Percentiles rank a stretch among this genome's conserved stretches.
These are phyloP conservation scores for Serripes groenlandicus DNA, from an alignment of 2,888 invertebrate genomes.

Conservation along the genomic window DNA sequence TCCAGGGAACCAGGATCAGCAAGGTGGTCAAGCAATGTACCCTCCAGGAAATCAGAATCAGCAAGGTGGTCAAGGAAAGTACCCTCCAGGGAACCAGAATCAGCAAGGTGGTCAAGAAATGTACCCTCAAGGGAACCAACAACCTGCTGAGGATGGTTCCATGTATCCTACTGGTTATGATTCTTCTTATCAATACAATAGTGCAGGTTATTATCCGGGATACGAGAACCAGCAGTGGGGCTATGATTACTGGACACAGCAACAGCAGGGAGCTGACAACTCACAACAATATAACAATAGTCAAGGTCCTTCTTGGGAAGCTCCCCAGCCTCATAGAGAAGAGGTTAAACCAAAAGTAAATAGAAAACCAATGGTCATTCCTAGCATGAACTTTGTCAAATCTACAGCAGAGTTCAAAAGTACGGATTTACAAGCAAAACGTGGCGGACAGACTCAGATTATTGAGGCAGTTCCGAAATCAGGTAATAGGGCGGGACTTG, in stretches of 20 bases:
- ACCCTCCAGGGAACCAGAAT: neutral
- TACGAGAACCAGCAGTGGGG: constrained; percentile 11
- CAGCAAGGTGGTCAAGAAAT: neutral
- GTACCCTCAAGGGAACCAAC: neutral
- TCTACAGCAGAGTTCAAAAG: constrained; percentile 66
- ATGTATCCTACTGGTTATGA: neutral
- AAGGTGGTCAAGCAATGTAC: neutral
- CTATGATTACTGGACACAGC: constrained; percentile 20
- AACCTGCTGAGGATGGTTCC: neutral
- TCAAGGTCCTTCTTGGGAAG: too few relatives aligned
- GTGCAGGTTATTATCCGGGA: neutral
- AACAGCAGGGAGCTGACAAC: constrained; percentile 15
- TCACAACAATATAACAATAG: too few relatives aligned
- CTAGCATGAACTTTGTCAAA: constrained; percentile 65
- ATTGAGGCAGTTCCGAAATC: neutral
- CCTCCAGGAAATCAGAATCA: neutral
- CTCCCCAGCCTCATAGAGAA: too few relatives aligned
- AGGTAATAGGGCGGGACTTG: constrained; percentile 3
- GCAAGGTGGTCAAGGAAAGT: neutral
- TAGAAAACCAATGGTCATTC: constrained; percentile 49
- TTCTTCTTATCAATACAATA: neutral
- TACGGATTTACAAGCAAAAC: constrained; percentile 50
- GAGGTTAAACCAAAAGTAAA: neutral
- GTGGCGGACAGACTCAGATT: neutral
- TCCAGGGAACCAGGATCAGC: neutral